Conservation (phyloP, 2,113 vertebrate species). For the Centropristis striata region DNA sequence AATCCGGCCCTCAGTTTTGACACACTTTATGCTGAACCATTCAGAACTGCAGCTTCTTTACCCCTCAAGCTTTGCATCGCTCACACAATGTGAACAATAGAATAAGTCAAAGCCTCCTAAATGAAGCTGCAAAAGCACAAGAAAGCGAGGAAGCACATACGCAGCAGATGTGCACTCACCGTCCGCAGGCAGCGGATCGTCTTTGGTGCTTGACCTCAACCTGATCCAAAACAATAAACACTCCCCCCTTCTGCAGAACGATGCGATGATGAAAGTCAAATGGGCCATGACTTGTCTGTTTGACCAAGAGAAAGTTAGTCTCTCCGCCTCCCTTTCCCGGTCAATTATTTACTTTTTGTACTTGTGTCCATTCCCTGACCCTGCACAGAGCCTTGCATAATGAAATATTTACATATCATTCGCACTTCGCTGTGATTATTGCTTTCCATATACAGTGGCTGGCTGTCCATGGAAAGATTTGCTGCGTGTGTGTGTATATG, state of each 20-base stretch:
- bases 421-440: slow-evolving; percentile 50
- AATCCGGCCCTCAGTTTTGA: background rate
- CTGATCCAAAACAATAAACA: slow-evolving; percentile 40
- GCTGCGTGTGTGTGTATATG: slow-evolving; percentile 35
- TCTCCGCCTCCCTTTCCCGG: background rate
- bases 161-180: slow-evolving; percentile 7
- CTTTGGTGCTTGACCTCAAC: slow-evolving; percentile 59
- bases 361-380: slow-evolving; percentile 53
- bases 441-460: slow-evolving; percentile 58
- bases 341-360: slow-evolving; percentile 60
- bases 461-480: slow-evolving; percentile 32
- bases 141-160: background rate
- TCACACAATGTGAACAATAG: background rate
- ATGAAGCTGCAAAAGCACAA: slow-evolving; percentile 14
- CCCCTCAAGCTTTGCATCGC: background rate
- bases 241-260: slow-evolving; percentile 20
- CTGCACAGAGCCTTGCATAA: slow-evolving; percentile 43
- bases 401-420: slow-evolving; percentile 68
- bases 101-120: background rate
- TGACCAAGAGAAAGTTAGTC: slow-evolving; percentile 40
- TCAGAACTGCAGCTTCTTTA: background rate
- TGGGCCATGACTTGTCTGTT: slow-evolving; percentile 19
- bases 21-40: background rate
- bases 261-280: slow-evolving; percentile 43
- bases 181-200: slow-evolving; percentile 1